Base-by-base conservation (phyloP, 2,113 vertebrate genomes). In the Montifringilla adamsi region DNA sequence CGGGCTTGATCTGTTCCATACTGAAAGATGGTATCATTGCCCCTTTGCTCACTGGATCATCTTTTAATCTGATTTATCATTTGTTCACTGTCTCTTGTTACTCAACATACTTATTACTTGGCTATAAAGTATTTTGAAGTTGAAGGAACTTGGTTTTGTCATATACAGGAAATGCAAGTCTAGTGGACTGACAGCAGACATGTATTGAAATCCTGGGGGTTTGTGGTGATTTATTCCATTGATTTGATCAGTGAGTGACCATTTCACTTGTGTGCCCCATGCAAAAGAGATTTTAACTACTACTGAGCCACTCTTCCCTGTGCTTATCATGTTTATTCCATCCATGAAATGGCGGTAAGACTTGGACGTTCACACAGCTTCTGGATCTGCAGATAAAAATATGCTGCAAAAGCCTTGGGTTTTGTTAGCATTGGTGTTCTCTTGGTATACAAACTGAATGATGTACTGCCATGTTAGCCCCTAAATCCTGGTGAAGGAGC, bases 141-240 rank as follows among this genome's bases (percentile, higher is more conserved):
- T 49, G 62, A 62, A 73, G 70, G 47, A 72, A 69, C 30, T 43
- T 79, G 33, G 5, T 50, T 78, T 85, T 76, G 27, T 76, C 53
- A 64, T 11, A 21, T 19, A 13, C 41, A 9, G 63, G 43, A 82
- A 70, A 21, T 53, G 15, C 43, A 75, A 82, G 39, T 26, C 58
- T 52, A 50, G 11, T 58, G 50, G 47, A 43, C 52, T 3, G 3
- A 50, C 26, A 55, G 22, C 7, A 68, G n/a, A 26, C 0, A 0
- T 23, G 12, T 43, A 27, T 30, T 83, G 75, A 86, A 89, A 86
- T 86, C 9, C 27, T 60, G 33, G 27, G 23, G 9, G 44, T 52
- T 73, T 81, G 17, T 64, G 41, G n/a, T 39, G 33, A 52, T 90
- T 79, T 41, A 56, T 17, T 78, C 33, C 35, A 77, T 69, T 69